A percentile compares a stretch with the other conserved stretches of the same genome.
These are phyloP conservation scores for Julus scanicus DNA, from an alignment of 2,888 invertebrate genomes.

Conservation along the genomic window DNA sequence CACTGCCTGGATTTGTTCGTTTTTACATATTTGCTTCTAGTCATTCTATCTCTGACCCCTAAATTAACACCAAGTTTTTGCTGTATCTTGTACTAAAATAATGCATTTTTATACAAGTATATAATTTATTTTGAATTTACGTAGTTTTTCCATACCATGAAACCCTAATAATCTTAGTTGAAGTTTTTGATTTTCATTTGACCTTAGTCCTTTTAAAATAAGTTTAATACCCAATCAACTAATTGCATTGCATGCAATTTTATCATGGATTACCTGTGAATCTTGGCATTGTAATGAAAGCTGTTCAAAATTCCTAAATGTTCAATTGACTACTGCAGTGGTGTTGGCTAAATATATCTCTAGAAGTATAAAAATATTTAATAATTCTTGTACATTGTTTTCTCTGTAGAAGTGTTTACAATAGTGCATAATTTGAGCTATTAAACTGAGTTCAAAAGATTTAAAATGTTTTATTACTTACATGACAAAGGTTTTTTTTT, in stretches of 20 bases:
- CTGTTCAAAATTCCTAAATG: constrained; percentile 6
- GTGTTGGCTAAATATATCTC: not conserved
- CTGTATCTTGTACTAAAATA: not conserved
- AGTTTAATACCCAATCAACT: not conserved
- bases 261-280: not conserved
- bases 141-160: not conserved
- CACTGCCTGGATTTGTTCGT: constrained; percentile 17
- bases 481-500: not conserved
- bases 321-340: not conserved
- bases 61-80: not conserved
- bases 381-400: not conserved
- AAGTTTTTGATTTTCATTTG: not conserved
- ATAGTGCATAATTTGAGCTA: constrained; percentile 36
- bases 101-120: not conserved
- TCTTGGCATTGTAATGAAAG: not conserved
- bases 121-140: not conserved
- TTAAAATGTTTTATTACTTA: not conserved
- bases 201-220: not conserved
- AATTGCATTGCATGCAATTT: not conserved
- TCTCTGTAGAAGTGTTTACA: not conserved
- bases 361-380: not conserved
- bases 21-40: constrained; percentile 28
- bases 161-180: not conserved
- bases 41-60: not conserved
- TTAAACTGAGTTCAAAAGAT: constrained; percentile 8